Conservation (phyloP, 2,888 invertebrate species). For the Ectemnius cavifrons region DNA sequence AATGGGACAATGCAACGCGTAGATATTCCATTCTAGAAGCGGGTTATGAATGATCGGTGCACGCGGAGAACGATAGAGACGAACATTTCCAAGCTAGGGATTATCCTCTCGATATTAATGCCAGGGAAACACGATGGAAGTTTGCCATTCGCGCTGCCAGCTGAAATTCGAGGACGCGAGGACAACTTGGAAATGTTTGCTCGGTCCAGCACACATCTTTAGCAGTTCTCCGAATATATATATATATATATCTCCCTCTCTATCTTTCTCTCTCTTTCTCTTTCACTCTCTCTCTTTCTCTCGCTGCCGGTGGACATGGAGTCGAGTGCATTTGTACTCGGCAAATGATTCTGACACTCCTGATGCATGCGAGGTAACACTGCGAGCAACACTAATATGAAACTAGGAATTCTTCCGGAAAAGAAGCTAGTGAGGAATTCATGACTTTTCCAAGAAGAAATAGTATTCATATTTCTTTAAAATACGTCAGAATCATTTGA, state of each 20-base stretch:
- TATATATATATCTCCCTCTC: no score
- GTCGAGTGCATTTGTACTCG: no score
- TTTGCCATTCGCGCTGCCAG: background rate
- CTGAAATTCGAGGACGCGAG: background rate
- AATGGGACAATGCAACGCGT: conserved; percentile 36
- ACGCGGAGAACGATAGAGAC: conserved; percentile 43
- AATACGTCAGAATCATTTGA: conserved; percentile 11
- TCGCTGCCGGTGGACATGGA: background rate
- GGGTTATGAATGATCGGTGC: conserved; percentile 61
- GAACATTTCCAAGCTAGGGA: conserved; percentile 51
- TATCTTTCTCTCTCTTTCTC: no score
- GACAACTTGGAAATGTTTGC: conserved; percentile 52
- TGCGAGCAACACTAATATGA: no score
- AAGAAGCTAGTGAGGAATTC: no score
- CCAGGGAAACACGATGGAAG: background rate
- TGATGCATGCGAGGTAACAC: no score
- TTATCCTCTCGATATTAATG: no score
- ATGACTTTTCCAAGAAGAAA: background rate
- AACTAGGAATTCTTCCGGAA: no score
- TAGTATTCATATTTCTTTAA: conserved; percentile 14
- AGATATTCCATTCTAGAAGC: conserved; percentile 54
- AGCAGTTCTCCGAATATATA: no score
- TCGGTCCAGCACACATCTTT: background rate
- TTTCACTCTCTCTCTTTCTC: background rate
- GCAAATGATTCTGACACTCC: no score